A percentile compares a stretch with the other conserved stretches of the same genome.
phyloP scores from a whole-genome alignment of 2,797 vertebrate species.

The Linurgus olivaceus region DNA sequence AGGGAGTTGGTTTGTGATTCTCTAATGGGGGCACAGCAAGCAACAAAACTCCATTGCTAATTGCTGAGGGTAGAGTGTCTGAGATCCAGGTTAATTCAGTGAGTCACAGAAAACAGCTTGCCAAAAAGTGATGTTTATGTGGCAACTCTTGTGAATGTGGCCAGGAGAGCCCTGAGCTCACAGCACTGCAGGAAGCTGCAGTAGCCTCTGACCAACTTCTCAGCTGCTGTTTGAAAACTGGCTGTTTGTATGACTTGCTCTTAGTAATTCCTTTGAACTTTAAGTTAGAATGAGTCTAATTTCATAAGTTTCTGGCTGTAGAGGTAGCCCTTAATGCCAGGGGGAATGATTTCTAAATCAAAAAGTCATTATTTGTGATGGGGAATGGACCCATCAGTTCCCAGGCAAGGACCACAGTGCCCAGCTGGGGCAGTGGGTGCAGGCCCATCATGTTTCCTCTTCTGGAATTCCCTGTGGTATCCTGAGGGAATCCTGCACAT shows the following conservation, averaged over 20 bases:
- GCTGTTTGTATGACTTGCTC: neutral
- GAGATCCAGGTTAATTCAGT: neutral
- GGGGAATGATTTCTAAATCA: neutral
- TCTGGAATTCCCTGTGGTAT: neutral
- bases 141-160: neutral
- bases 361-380: neutral
- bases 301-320: neutral
- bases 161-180: neutral
- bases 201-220: neutral
- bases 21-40: neutral
- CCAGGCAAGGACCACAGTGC: neutral
- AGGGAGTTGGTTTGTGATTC: neutral
- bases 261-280: neutral
- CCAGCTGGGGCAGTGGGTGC: neutral
- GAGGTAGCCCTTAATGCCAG: neutral
- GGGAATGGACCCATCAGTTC: neutral
- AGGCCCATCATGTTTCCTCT: neutral
- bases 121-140: neutral
- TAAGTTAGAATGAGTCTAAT: neutral
- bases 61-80: neutral
- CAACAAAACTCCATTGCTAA: slow-evolving; percentile 3
- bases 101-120: neutral
- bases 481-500: neutral
- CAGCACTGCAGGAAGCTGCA: neutral
- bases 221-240: neutral